Base-by-base conservation (phyloP, 2,113 vertebrate species). In the Dolichallabes microphthalmus region DNA sequence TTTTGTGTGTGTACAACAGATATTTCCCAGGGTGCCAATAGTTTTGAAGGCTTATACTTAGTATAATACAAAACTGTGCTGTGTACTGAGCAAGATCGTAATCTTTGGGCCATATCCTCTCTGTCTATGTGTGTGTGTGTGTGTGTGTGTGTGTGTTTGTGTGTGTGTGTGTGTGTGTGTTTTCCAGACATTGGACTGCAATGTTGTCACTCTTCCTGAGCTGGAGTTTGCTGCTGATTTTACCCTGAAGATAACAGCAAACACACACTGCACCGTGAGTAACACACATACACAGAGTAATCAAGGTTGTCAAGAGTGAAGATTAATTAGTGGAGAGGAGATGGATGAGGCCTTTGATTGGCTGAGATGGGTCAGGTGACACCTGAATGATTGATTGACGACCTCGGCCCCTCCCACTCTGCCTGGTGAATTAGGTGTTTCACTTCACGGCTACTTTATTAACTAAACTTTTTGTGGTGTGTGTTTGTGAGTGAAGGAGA, bases 191-290 rank as follows among this genome's bases (percentile, higher is more conserved):
- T 92, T 99, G 0, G 90, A 98, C 93, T 99, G 97, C 87, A 96
- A 96, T 87, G 91, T 53, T 14, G 94, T 94, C 25, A 91, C 92
- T 58, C 87, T 95, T 83, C 93, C 94, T 81, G 97, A 97, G 88
- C 91, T 98, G 89, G 97, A 98, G 89, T 99, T 98, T 91, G 89
- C 94, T 52, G 94, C 95, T 11, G 95, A 97, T 90, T 98, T 99
- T 91, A 93, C 92, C 77, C 88, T 99, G 90, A 94, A 92, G 90
- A 93, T 98, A 81, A 96, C 92, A 50, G 90, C 82, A 52, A 95
- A 92, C 80, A 93, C 95, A 2, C 85, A 93, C 45, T 98, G 96
- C 90, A 98, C 97, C 81, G 97, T 99, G 93, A 96, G 95, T 88
- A 63, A 80, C 73, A 82, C 84, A 76, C 53, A 78, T 30, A 80